Percentiles rank a stretch among this genome's conserved stretches.
phyloP scores from a whole-genome alignment of 2,113 vertebrate genomes.

The Otolemur garnettii region DNA sequence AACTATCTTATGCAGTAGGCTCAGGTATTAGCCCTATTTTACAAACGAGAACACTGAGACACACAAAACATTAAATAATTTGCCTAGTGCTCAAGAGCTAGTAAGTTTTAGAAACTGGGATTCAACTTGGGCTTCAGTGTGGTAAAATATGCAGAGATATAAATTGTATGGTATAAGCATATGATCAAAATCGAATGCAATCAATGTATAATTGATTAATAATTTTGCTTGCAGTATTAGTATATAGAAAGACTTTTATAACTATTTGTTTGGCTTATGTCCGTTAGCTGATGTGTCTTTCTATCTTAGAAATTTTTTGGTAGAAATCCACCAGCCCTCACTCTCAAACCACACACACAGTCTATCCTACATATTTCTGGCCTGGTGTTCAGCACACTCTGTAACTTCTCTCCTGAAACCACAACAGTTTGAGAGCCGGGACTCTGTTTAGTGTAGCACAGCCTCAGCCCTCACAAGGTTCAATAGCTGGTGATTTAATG shows the following conservation, averaged over 20 bases:
- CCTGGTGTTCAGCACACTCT: neutral
- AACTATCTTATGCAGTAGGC: neutral
- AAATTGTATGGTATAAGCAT: neutral
- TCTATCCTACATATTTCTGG: neutral
- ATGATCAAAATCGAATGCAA: neutral
- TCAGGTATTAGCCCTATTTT: neutral
- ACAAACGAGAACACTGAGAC: neutral
- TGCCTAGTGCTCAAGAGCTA: neutral
- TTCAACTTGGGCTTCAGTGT: neutral
- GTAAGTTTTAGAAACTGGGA: neutral
- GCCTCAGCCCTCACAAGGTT: neutral
- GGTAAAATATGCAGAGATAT: neutral
- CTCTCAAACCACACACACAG: too few species aligned
- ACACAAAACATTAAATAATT: neutral
- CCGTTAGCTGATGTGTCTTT: neutral
- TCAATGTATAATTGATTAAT: neutral
- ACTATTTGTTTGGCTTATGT: neutral
- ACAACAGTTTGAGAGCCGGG: neutral
- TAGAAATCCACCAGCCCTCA: neutral
- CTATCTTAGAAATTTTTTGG: neutral
- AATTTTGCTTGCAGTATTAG: neutral
- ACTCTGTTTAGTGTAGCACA: neutral
- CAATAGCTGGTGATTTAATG: neutral
- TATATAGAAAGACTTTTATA: neutral
- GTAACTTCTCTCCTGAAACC: neutral